Evolutionary conservation across 1,140 invertebrate species (phyloP), one percentile per base, ranked within the genome.

Genomic region (Habropoda laboriosa): DNA sequence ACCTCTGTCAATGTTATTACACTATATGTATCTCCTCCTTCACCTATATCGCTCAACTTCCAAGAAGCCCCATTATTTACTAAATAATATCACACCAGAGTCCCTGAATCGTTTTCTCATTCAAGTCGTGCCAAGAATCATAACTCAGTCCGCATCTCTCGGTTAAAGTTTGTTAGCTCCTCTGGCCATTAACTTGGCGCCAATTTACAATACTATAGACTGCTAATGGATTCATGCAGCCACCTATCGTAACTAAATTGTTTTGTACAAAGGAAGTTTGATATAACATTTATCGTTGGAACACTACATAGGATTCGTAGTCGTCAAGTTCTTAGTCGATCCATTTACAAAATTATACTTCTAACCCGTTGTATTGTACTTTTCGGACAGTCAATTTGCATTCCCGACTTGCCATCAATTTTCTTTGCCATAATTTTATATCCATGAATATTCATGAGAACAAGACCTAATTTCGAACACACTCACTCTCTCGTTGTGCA

Each of bases 381-480:
- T 38, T 18, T 18, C 4, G 12, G 27, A 24, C 12, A 61, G 38
- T 27, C 30, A 4, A 10, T 8, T 61, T 16, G 1, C 27, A 6
- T 73, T 21, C 5, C n/a, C 32, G n/a, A n/a, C 21, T 24, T 45
- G 4, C 21, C 40, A 38, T 72, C 32, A 61, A 73, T 73, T 73
- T 57, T 27, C 71, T 38, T 55, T 7, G 49, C 30, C n/a, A 49
- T 61, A 60, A 73, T 61, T 73, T 49, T 73, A 47, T 73, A 49
- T 73, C 16, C 40, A 35, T 61, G 57, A 45, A 73, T 73, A 73
- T 73, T 73, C 71, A 73, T 45, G 55, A 45, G 5, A 5, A 1
- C 16, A 1, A n/a, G 32, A 73, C 30, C 32, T 61, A 61, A 61
- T 61, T 73, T 47, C 30, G 8, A 49, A 38, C 13, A 35, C 4